Evolutionary conservation across 2,888 invertebrate species (phyloP).

Genomic region (Drosophila aldrichi): DNA sequence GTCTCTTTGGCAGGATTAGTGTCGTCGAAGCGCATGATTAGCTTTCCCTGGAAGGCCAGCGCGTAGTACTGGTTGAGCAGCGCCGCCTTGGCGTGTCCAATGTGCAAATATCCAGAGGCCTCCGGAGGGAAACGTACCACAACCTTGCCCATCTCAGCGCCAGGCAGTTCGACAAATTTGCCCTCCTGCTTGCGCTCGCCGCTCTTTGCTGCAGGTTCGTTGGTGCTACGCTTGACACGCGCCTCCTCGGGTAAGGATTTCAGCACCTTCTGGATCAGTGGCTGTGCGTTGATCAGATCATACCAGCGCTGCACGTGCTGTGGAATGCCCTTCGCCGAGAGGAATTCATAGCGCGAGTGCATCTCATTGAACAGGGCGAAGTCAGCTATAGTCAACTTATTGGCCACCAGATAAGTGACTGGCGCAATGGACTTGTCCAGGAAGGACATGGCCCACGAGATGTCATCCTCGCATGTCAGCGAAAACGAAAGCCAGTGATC

Average conservation of each 20-base stretch:
- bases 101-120: slow-evolving; percentile 98
- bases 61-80: slow-evolving; percentile 99
- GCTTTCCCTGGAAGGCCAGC: slow-evolving; percentile 94
- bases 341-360: slow-evolving; percentile 82
- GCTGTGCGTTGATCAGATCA: slow-evolving; percentile 88
- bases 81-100: slow-evolving; percentile 99
- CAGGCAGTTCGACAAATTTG: slow-evolving; percentile 98
- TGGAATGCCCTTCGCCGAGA: slow-evolving; percentile 86
- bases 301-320: slow-evolving; percentile 89
- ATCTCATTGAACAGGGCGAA: slow-evolving; percentile 93
- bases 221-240: slow-evolving; percentile 55
- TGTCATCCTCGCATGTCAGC: slow-evolving; percentile 87
- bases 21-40: slow-evolving; percentile 99
- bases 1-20: slow-evolving; percentile 99
- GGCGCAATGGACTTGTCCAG: slow-evolving; percentile 91
- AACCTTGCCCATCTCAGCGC: slow-evolving; percentile 98
- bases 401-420: slow-evolving; percentile 93
- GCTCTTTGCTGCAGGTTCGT: slow-evolving; percentile 74
- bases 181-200: slow-evolving; percentile 93
- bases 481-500: slow-evolving; percentile 96
- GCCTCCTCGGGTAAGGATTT: slow-evolving; percentile 87
- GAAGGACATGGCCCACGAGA: slow-evolving; percentile 89
- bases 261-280: slow-evolving; percentile 87
- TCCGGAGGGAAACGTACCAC: slow-evolving; percentile 99
- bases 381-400: slow-evolving; percentile 93